Base-by-base conservation (phyloP, 2,113 vertebrate genomes). In the Cololabis saira region DNA sequence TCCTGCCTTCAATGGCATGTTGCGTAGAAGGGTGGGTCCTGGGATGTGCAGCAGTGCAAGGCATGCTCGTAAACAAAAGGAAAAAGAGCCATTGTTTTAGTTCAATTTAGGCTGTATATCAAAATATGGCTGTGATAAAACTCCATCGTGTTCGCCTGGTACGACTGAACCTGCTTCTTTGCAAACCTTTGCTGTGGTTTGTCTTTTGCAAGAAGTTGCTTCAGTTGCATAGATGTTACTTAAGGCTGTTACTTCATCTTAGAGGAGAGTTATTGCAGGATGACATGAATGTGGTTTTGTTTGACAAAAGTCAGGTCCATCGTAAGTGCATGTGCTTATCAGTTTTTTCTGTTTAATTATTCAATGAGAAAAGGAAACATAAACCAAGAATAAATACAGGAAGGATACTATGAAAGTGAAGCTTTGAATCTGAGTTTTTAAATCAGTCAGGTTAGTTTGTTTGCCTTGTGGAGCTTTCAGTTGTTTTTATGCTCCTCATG, bases 181-280 rank as follows among this genome's bases (percentile, higher is more conserved):
- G 5, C 51, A 75, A 63, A 44, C 3, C 16, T 4, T 42, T 0
- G 5, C 1, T 71, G 67, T 48, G 16, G 73, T 54, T 74, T 71
- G 18, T 55, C 44, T 87, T 81, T 84, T 60, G 78, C 61, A 85
- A 84, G 42, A 40, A 61, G 42, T 83, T 78, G 4, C 63, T 47
- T 61, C 18, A 67, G 44, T 47, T 59, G 4, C 24, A 3, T 30
- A 12, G 19, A 13, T 56, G 68, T 78, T 76, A n/a, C 72, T 15
- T 50, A 53, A 79, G 2, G 24, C 56, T 18, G 30, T 47, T 52
- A 51, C 42, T 55, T 52, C 13, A 44, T 42, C 18, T 19, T 9
- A 24, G 12, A 54, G 1, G 6, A 5, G 1, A 51, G 8, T 5
- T 27, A 24, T 22, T 65, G 24, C 45, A 63, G 53, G 24, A 44